A percentile compares a stretch with the other conserved stretches of the same genome.
These are phyloP conservation scores for Dendrocincla tyrannina DNA, from an alignment of 2,797 vertebrate genomes.

Conservation along the genomic window DNA sequence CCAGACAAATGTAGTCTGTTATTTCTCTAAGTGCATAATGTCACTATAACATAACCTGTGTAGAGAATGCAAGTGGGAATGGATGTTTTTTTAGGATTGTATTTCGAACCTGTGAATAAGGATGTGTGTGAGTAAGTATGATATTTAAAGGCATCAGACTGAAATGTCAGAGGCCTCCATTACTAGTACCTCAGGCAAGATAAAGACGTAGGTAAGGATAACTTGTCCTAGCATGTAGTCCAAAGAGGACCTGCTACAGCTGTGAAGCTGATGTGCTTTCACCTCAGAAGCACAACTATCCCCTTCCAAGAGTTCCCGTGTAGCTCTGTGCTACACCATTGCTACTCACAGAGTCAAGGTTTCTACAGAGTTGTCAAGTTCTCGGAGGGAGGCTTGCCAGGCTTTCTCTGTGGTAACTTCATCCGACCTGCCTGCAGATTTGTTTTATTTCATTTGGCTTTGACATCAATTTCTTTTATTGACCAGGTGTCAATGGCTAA, in stretches of 20 bases:
- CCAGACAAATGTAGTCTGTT: not conserved
- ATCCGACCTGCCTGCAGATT: not conserved
- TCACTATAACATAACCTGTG: not conserved
- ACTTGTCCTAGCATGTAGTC: not conserved
- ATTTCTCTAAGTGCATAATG: not conserved
- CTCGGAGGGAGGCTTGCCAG: rapidly evolving
- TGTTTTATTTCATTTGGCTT: not conserved
- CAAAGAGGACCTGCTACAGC: not conserved
- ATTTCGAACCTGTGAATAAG: not conserved
- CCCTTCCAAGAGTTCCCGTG: not conserved
- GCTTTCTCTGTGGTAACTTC: not conserved
- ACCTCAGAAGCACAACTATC: not conserved
- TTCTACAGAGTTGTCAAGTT: not conserved
- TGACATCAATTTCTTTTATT: not conserved
- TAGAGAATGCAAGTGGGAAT: not conserved
- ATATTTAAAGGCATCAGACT: not conserved
- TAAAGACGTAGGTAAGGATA: not conserved
- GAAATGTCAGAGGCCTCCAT: not conserved
- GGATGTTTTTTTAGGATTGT: not conserved
- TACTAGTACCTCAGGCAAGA: not conserved
- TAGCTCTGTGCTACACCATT: not conserved
- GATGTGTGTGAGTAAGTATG: not conserved
- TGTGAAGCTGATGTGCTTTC: not conserved
- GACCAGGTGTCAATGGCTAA: not conserved
- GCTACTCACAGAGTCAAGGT: not conserved